A percentile compares a stretch with the other conserved stretches of the same genome.
Evolutionary conservation across 2,888 invertebrate genomes (phyloP).

Genomic region (Laothoe populi): DNA sequence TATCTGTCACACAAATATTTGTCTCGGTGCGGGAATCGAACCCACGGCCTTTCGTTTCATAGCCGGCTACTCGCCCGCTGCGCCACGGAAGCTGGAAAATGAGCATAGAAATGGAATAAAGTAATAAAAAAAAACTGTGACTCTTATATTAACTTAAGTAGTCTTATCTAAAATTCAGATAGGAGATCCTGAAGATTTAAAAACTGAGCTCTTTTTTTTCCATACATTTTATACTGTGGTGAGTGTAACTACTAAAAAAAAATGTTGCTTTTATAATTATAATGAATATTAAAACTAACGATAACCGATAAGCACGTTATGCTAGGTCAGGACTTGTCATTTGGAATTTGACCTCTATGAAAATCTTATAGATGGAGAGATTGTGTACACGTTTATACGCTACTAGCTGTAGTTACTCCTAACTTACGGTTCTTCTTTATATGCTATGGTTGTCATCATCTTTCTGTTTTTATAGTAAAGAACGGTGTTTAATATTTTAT

Average conservation of each 20-base stretch:
- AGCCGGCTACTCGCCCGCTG: too few species aligned
- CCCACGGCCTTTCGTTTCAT: too few species aligned
- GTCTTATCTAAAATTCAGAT: too few species aligned
- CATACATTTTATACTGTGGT: neutral
- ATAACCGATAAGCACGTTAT: neutral
- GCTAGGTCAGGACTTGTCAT: slow-evolving; percentile 3
- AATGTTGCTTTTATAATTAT: neutral
- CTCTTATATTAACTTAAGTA: too few species aligned
- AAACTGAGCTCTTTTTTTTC: too few species aligned
- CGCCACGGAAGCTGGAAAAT: too few species aligned
- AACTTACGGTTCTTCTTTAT: neutral
- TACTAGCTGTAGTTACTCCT: neutral
- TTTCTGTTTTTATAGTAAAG: neutral
- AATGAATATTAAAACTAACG: neutral
- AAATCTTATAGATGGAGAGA: neutral
- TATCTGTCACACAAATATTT: too few species aligned
- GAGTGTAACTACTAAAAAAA: neutral
- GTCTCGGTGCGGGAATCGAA: too few species aligned
- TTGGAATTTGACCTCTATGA: slow-evolving; percentile 8
- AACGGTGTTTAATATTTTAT: neutral
- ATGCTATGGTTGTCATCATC: neutral
- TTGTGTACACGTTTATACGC: neutral
- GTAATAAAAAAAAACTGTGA: too few species aligned
- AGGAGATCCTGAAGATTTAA: too few species aligned
- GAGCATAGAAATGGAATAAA: too few species aligned